phyloP scores from a whole-genome alignment of 2,113 vertebrate species.

The Chloroceryle aenea region DNA sequence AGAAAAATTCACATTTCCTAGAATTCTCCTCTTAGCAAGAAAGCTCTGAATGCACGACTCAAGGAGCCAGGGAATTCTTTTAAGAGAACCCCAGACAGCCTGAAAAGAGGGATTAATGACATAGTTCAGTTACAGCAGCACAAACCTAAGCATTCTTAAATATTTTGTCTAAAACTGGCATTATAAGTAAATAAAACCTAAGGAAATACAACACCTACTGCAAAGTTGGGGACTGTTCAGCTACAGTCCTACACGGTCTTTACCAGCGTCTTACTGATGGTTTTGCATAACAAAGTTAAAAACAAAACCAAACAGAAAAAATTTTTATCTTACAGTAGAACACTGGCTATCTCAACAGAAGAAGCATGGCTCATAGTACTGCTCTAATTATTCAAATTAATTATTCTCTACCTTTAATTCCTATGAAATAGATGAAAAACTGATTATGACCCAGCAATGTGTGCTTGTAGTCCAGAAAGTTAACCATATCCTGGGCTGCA shows the following conservation, averaged over 20 bases:
- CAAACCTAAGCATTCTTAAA: background rate
- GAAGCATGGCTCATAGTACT: background rate
- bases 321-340: background rate
- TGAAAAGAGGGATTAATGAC: background rate
- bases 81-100: background rate
- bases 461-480: background rate
- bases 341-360: background rate
- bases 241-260: background rate
- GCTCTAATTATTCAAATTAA: background rate
- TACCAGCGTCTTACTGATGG: background rate
- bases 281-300: background rate
- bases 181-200: background rate
- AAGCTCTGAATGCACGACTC: background rate
- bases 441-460: background rate
- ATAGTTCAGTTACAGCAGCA: background rate
- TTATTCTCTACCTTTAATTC: background rate
- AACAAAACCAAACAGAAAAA: fast-evolving
- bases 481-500: background rate
- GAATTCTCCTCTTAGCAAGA: background rate
- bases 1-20: background rate
- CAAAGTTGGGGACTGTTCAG: background rate
- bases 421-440: background rate
- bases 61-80: background rate
- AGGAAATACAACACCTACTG: background rate
- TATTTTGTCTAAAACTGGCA: background rate